Base-by-base conservation (phyloP, 2,888 invertebrate genomes). In the Neria commutata region DNA sequence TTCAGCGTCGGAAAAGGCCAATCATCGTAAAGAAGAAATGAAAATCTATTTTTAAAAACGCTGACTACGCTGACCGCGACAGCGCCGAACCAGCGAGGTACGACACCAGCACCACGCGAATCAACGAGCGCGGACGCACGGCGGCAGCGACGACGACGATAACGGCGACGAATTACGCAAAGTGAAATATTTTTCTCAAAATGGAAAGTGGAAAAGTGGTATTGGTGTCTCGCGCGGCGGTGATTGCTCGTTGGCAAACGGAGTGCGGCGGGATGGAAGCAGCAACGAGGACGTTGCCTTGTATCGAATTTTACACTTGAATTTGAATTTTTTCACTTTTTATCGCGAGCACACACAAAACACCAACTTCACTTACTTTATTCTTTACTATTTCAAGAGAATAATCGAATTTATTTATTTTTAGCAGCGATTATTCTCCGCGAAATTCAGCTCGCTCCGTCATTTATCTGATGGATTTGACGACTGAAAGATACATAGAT, bases 151-250 rank as follows among this genome's bases (percentile, higher is more conserved):
- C 53, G 60, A 69, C 71, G 71, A 72, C 68, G 71, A 73, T 65
- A 60, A 61, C 61, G 62, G 56, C 70, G 68, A 77, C 69, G 71
- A 78, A 77, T 77, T 78, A 77, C 75, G 78, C 77, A 77, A 78
- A 77, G 73, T 73, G 63, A 74, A 72, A 75, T 70, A 74, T 71
- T 69, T 71, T 69, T 57, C 68, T 72, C 68, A 71, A 77, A 75
- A 73, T 71, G 71, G 71, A 74, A 77, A 74, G 70, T 70, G 67
- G 63, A 70, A 75, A 75, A 68, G 66, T 65, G 71, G 47, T 61
- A 49, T 49, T 37, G 37, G 11, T 37, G n/a, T n/a, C n/a, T n/a
- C n/a, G n/a, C n/a, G n/a, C n/a, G n/a, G n/a, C n/a, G n/a, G n/a
- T n/a, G n/a, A n/a, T n/a, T n/a, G n/a, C n/a, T n/a, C n/a, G n/a